Evolutionary conservation across 2,888 invertebrate genomes (phyloP).

Genomic region (Lasioglossum villosulum): DNA sequence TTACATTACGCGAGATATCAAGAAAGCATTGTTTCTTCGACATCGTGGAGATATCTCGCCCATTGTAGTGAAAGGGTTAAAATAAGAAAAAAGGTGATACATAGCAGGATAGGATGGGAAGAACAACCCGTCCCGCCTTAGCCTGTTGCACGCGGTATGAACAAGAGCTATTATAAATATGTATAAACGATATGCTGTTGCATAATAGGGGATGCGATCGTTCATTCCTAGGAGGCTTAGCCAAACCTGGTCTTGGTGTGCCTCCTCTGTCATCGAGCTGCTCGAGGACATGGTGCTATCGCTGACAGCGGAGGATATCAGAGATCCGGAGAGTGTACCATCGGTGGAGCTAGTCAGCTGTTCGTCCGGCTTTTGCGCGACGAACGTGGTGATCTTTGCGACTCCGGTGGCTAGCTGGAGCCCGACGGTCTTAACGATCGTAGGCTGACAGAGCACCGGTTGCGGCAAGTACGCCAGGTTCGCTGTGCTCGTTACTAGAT

Average conservation of each 20-base stretch:
- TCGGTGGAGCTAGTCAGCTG: constrained; percentile 77
- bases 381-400: constrained; percentile 74
- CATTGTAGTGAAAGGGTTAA: too few relatives aligned
- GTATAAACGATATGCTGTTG: constrained; percentile 50
- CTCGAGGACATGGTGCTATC: constrained; percentile 79
- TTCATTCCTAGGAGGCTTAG: constrained; percentile 78
- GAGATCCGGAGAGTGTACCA: constrained; percentile 76
- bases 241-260: constrained; percentile 83
- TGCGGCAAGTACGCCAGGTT: constrained; percentile 50
- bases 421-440: constrained; percentile 42
- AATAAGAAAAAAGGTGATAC: not conserved
- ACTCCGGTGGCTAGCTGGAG: constrained; percentile 75
- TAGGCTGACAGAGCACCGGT: constrained; percentile 37
- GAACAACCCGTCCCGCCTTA: not conserved
- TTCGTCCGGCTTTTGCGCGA: constrained; percentile 73
- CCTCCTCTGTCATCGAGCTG: constrained; percentile 80
- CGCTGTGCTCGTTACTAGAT: constrained; percentile 37
- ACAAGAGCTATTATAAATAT: not conserved
- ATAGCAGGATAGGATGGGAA: not conserved
- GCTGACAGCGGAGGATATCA: constrained; percentile 77
- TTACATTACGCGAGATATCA: too few relatives aligned
- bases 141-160: not conserved
- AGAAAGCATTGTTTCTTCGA: too few relatives aligned
- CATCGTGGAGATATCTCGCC: too few relatives aligned
- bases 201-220: constrained; percentile 71